These are phyloP conservation scores for Diachasmimorpha longicaudata DNA, from an alignment of 1,140 invertebrate genomes.

Conservation along the genomic window DNA sequence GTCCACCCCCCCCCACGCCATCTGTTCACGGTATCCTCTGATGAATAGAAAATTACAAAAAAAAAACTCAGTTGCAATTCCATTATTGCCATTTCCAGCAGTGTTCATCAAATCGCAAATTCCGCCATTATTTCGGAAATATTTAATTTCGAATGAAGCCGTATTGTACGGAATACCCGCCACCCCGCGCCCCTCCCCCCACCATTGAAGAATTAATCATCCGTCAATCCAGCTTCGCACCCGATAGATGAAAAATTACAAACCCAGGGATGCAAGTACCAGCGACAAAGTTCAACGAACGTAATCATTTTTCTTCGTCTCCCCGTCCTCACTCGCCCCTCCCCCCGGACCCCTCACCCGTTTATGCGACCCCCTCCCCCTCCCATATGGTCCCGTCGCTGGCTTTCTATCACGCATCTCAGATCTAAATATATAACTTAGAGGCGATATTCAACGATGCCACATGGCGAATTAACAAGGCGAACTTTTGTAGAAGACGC, in stretches of 20 bases:
- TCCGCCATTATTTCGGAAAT: too few relatives aligned
- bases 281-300: conserved; percentile 27
- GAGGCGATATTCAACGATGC: conserved; percentile 26
- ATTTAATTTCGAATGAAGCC: too few relatives aligned
- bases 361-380: too few relatives aligned
- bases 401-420: conserved; percentile 20
- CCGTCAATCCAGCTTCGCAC: neutral
- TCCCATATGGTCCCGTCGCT: conserved; percentile 13
- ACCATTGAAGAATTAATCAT: neutral
- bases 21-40: too few relatives aligned
- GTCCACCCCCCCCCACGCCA: too few relatives aligned
- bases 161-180: too few relatives aligned
- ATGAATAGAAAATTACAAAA: too few relatives aligned
- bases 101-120: too few relatives aligned
- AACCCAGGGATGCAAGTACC: neutral
- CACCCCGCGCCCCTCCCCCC: too few relatives aligned
- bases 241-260: neutral
- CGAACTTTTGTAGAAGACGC: neutral
- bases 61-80: too few relatives aligned
- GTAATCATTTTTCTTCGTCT: conserved; percentile 16
- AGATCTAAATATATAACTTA: conserved; percentile 31
- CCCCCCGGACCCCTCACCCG: too few relatives aligned
- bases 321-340: neutral
- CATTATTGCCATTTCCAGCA: too few relatives aligned
- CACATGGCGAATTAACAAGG: conserved; percentile 27